Evolutionary conservation across 2,797 vertebrate species (phyloP), one percentile per base, ranked within the genome.

Genomic region (Vespertilio murinus): DNA sequence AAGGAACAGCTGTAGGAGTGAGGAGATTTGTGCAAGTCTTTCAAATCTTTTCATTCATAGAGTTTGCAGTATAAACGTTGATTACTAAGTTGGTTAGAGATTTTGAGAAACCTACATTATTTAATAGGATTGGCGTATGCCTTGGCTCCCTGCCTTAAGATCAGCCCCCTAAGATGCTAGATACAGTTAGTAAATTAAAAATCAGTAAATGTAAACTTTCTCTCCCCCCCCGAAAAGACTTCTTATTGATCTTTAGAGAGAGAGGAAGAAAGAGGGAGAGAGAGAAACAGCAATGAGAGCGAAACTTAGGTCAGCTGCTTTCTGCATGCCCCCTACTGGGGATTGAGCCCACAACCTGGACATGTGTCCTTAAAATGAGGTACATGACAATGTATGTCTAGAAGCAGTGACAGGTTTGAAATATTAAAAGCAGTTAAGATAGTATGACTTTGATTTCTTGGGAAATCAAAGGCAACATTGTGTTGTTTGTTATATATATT

Each of bases 111-210:
- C 8, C 6, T 49, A 49, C 23, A 23, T 70, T 75, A 83, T 54
- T 75, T 79, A 81, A n/a, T 82, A 93, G 49, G 35, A 38, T 89
- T 85, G 22, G 18, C 9, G 28, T 79, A 86, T n/a, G n/a, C 61
- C 61, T 90, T 94, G 79, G 90, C 85, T 92, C 65, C 85, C 16
- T 82, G 40, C 74, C n/a, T 89, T 74, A 79, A 80, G 71, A 54
- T 85, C 22, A 91, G 79, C 13, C 25, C 30, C 12, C 45, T 77
- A 47, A 93, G 23, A 82, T 52, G 42, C 54, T 65, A 56, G 54
- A 90, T 84, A 33, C 8, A 70, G 40, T 61, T 52, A 90, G 25
- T 56, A 73, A 94, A 92, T 81, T 82, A 94, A 90, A 90, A 88
- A 70, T 85, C 35, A 84, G 0, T 82, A 70, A 64, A 8, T 54